phyloP scores from a whole-genome alignment of 2,888 invertebrate genomes.

The Chymomyza procnemis region DNA sequence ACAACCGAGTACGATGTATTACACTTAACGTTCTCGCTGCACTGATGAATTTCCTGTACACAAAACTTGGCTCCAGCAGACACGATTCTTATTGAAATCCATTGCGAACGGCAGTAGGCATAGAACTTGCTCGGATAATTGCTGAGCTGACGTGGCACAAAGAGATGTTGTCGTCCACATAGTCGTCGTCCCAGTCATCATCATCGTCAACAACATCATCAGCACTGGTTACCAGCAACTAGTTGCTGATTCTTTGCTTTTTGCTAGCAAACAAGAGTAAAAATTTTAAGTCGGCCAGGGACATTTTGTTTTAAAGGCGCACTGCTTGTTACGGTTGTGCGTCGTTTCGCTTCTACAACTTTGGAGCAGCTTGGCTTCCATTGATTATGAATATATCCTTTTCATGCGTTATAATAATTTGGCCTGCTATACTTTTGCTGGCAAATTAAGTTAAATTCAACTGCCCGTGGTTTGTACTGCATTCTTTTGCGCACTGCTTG shows the following conservation, averaged over 20 bases:
- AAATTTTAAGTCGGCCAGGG: too few species aligned
- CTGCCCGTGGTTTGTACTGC: too few species aligned
- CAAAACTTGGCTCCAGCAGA: conserved; percentile 12
- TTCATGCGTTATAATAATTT: too few species aligned
- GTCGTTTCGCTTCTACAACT: too few species aligned
- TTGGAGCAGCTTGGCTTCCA: too few species aligned
- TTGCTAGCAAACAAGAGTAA: not conserved
- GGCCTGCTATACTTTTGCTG: too few species aligned
- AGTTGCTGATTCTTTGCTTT: conserved; percentile 5
- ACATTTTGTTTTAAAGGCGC: too few species aligned
- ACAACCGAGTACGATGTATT: conserved; percentile 6
- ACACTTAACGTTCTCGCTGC: conserved; percentile 24
- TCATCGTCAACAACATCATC: not conserved
- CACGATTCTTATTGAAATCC: not conserved
- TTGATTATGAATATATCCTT: too few species aligned
- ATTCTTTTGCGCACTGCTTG: not conserved
- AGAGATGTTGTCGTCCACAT: too few species aligned
- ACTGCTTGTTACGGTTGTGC: too few species aligned
- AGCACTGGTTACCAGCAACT: not conserved
- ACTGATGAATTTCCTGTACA: conserved; percentile 55
- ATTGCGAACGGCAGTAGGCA: not conserved
- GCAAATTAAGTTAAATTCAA: too few species aligned
- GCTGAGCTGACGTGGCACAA: not conserved
- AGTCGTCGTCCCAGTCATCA: too few species aligned
- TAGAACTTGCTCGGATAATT: not conserved